Evolutionary conservation across 53 echinoderm and acorn worm genomes (phyloP).

Genomic region (Henricia sp.): DNA sequence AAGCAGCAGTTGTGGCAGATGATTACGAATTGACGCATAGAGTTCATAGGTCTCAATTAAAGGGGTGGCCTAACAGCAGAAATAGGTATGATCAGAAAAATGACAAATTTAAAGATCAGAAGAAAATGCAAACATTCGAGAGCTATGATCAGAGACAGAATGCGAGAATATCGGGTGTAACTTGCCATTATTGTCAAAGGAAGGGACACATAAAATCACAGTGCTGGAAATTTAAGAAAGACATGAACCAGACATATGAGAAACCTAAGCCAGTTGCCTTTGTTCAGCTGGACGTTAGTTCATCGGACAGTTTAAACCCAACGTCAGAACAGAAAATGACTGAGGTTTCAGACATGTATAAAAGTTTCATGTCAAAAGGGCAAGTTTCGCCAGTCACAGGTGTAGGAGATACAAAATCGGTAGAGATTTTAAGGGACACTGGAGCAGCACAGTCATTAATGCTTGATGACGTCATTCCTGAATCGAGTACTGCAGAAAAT

Average conservation of each 20-base stretch:
- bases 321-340: neutral
- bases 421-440: constrained; percentile 34
- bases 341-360: neutral
- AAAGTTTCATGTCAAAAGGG: neutral
- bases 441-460: constrained; percentile 67
- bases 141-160: too few relatives aligned
- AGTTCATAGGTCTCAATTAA: too few relatives aligned
- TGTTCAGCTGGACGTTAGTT: neutral
- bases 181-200: neutral
- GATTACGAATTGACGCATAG: too few relatives aligned
- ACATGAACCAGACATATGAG: neutral
- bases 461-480: constrained; percentile 29
- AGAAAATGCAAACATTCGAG: too few relatives aligned
- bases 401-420: neutral
- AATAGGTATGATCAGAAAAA: too few relatives aligned
- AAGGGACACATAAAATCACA: too few relatives aligned
- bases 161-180: too few relatives aligned
- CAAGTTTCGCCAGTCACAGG: neutral
- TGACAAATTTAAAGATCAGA: too few relatives aligned
- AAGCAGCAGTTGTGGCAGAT: too few relatives aligned
- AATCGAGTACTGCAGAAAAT: constrained; percentile 27
- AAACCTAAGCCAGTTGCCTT: constrained; percentile 9
- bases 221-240: neutral
- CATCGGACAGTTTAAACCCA: neutral
- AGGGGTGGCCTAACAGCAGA: too few relatives aligned